A percentile compares a stretch with the other conserved stretches of the same genome.
These are phyloP conservation scores for Andrena marginata DNA, from an alignment of 2,888 invertebrate genomes.

Conservation along the genomic window DNA sequence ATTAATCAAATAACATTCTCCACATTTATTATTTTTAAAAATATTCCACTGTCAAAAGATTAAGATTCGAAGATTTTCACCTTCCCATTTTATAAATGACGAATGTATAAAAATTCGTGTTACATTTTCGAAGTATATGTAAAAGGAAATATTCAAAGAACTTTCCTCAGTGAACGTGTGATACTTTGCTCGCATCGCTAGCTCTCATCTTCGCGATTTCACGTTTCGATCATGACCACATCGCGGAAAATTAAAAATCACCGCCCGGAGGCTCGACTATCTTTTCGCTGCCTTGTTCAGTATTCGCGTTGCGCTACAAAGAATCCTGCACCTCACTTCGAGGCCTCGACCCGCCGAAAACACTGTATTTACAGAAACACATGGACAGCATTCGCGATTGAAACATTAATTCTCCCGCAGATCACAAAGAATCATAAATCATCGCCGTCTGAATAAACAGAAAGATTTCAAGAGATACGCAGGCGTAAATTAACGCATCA, in stretches of 20 bases:
- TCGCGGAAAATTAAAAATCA: constrained; percentile 40
- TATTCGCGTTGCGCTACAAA: not conserved
- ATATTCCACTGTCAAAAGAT: too few species aligned
- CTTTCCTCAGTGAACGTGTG: not conserved
- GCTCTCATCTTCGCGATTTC: not conserved
- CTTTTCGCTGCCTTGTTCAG: not conserved
- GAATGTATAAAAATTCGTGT: too few species aligned
- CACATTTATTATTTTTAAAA: too few species aligned
- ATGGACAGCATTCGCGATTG: not conserved
- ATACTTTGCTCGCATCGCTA: not conserved
- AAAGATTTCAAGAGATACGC: too few species aligned
- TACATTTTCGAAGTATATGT: too few species aligned
- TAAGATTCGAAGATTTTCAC: too few species aligned
- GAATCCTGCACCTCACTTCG: not conserved
- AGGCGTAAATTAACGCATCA: too few species aligned
- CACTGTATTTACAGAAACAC: too few species aligned
- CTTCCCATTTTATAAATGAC: too few species aligned
- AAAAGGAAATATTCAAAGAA: constrained; percentile 2
- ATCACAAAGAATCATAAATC: constrained; percentile 46
- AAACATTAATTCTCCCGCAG: constrained; percentile 27
- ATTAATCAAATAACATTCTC: too few species aligned
- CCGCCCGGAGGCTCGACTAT: constrained; percentile 32
- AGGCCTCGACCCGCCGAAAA: not conserved
- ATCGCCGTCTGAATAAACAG: not conserved
- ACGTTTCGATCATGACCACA: constrained; percentile 4